These are phyloP conservation scores for Cantharis rustica DNA, from an alignment of 2,888 invertebrate genomes.

Conservation along the genomic window DNA sequence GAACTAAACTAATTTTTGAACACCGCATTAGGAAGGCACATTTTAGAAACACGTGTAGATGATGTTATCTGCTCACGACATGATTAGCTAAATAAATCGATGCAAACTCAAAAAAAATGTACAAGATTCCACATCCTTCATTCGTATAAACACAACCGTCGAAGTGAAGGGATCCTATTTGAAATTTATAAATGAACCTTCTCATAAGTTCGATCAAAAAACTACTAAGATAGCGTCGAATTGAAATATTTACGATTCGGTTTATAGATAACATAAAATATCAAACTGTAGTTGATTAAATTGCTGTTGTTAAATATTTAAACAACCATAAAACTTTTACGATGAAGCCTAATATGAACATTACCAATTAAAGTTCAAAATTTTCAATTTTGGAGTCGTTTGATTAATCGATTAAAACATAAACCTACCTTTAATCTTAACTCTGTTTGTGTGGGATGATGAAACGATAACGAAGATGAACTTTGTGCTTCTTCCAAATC, in stretches of 20 bases:
- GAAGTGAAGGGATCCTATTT: background rate
- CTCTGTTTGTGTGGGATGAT: conserved; percentile 51
- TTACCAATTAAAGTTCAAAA: background rate
- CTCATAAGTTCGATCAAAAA: background rate
- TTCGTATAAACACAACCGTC: background rate
- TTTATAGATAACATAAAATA: background rate
- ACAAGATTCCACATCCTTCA: background rate
- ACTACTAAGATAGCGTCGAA: background rate
- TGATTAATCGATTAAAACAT: background rate
- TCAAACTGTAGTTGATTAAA: background rate
- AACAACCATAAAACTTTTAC: background rate
- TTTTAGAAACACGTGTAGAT: background rate
- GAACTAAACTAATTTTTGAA: background rate
- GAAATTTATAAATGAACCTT: background rate
- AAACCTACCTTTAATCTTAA: conserved; percentile 50
- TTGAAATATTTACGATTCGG: background rate
- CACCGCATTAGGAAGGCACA: background rate
- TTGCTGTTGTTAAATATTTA: background rate
- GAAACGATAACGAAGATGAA: conserved; percentile 55
- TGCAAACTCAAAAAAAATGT: background rate
- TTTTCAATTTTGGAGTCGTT: background rate
- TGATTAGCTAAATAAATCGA: background rate
- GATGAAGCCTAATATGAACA: background rate
- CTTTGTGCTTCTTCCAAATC: conserved; percentile 59
- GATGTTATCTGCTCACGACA: background rate